Evolutionary conservation across 2,797 vertebrate species (phyloP).

Genomic region (Rhincodon typus): DNA sequence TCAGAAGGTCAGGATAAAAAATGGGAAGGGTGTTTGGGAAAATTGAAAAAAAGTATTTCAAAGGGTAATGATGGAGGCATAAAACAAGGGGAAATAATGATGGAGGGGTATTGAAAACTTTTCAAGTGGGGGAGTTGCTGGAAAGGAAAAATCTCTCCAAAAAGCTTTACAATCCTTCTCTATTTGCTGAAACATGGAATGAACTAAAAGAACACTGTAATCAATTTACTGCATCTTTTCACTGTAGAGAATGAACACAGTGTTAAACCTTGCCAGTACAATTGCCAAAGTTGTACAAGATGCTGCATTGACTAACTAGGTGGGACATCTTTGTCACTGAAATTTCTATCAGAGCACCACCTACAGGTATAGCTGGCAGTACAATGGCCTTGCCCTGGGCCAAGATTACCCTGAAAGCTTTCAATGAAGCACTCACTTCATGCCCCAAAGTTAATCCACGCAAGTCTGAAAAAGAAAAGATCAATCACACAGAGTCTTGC

Average conservation of each 20-base stretch:
- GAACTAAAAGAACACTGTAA: background rate
- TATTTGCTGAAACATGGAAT: background rate
- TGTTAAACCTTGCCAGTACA: background rate
- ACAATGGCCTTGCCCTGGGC: background rate
- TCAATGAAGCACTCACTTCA: conserved; percentile 9
- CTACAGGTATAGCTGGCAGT: background rate
- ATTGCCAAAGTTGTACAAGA: background rate
- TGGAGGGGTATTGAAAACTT: background rate
- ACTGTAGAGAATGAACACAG: background rate
- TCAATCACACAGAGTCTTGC: background rate
- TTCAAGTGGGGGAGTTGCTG: background rate
- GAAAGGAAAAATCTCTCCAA: background rate
- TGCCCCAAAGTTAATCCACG: background rate
- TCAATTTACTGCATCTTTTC: background rate
- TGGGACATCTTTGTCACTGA: conserved; percentile 5
- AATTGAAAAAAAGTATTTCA: background rate
- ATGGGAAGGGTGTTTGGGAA: background rate
- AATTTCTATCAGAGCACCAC: background rate
- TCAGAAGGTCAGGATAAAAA: too few relatives aligned
- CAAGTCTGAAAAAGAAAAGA: background rate
- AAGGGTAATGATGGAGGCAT: background rate
- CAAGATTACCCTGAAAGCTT: conserved; percentile 4
- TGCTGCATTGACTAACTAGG: background rate
- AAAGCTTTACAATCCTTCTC: background rate
- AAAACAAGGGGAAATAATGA: background rate